phyloP scores from a whole-genome alignment of 2,113 vertebrate genomes.

The Nestor notabilis region DNA sequence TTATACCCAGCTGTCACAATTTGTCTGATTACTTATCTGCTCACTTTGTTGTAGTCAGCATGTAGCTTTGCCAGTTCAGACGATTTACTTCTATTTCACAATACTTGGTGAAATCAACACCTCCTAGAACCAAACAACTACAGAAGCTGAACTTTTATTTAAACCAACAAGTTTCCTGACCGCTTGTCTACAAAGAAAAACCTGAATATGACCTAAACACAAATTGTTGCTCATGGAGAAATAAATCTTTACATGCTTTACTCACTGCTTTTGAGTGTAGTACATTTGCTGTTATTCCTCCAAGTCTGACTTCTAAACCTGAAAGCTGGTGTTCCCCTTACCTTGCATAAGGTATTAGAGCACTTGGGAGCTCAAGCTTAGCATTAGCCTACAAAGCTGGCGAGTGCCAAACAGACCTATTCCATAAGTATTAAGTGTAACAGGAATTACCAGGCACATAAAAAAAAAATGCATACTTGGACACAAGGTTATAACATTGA shows the following conservation, averaged over 20 bases:
- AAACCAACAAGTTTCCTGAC: not conserved
- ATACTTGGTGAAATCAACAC: not conserved
- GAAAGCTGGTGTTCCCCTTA: not conserved
- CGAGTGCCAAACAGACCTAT: not conserved
- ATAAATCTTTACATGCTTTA: not conserved
- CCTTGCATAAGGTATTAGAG: not conserved
- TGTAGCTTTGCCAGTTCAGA: not conserved
- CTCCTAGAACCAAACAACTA: not conserved
- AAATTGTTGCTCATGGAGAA: not conserved
- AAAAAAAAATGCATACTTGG: not conserved
- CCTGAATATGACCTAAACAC: not conserved
- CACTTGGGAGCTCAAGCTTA: not conserved
- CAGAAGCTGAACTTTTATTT: not conserved
- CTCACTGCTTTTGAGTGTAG: not conserved
- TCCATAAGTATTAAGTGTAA: not conserved
- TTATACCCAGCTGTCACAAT: not conserved
- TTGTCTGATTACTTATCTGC: not conserved
- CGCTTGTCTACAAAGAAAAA: not conserved
- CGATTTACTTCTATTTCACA: not conserved
- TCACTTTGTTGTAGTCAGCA: not conserved
- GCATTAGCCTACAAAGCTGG: not conserved
- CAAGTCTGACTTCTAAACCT: not conserved
- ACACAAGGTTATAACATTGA: not conserved
- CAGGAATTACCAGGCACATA: not conserved
- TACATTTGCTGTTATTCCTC: not conserved